phyloP scores from a whole-genome alignment of 2,113 vertebrate genomes.

The Malaclemys terrapin region DNA sequence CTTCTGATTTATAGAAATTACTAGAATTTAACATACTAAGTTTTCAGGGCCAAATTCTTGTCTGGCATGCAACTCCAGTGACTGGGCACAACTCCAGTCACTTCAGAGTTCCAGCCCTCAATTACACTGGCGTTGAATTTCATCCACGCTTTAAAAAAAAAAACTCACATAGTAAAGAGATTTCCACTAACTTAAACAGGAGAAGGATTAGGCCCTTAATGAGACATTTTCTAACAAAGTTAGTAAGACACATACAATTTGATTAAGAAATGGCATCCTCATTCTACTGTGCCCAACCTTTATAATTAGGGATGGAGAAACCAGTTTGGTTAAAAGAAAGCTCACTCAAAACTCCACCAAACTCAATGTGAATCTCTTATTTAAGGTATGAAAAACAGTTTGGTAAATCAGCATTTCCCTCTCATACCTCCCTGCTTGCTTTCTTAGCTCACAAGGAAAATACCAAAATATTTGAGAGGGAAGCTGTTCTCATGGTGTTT shows the following conservation, averaged over 20 bases:
- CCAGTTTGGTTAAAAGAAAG: background rate
- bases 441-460: background rate
- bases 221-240: background rate
- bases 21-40: background rate
- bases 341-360: background rate
- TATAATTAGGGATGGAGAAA: background rate
- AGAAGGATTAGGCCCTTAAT: background rate
- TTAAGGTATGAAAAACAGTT: background rate
- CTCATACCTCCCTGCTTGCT: background rate
- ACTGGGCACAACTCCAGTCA: background rate
- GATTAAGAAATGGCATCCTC: fast-evolving
- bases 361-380: background rate
- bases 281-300: background rate
- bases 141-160: fast-evolving
- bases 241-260: background rate
- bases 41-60: background rate
- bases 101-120: background rate
- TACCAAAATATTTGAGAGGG: background rate
- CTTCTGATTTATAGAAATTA: background rate
- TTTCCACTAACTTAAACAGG: background rate
- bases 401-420: background rate
- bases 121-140: background rate
- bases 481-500: background rate
- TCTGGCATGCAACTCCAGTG: background rate
- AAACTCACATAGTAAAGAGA: background rate